Evolutionary conservation across 1,140 invertebrate species (phyloP).

Genomic region (Panagrolaimus sp.): DNA sequence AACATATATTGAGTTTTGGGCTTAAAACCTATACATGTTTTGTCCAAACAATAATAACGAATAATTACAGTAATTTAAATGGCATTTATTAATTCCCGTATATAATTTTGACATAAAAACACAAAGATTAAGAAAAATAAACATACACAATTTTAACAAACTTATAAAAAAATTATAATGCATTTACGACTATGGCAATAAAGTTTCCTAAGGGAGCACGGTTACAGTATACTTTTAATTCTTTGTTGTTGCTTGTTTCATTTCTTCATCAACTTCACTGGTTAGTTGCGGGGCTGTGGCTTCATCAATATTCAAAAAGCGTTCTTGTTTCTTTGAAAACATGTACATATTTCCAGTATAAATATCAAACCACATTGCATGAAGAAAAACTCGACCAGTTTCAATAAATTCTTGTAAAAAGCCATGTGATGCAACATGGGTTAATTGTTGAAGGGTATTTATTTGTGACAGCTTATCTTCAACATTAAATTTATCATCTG

Average conservation of each 20-base stretch:
- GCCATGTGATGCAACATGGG: constrained; percentile 84
- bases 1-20: too few relatives aligned
- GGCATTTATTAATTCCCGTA: not conserved
- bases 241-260: too few relatives aligned
- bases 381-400: constrained; percentile 74
- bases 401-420: constrained; percentile 77
- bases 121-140: constrained; percentile 33
- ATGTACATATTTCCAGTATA: constrained; percentile 69
- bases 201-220: not conserved
- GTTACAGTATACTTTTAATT: too few relatives aligned
- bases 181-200: not conserved
- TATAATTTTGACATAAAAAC: constrained; percentile 28
- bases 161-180: not conserved
- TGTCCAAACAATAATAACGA: too few relatives aligned
- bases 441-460: constrained; percentile 82
- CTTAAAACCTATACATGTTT: too few relatives aligned
- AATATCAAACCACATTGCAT: constrained; percentile 91
- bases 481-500: constrained; percentile 77
- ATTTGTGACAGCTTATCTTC: constrained; percentile 90
- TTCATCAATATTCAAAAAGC: constrained; percentile 20
- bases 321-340: constrained; percentile 21
- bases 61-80: too few relatives aligned
- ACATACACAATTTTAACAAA: not conserved
- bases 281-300: too few relatives aligned
- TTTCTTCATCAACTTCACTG: too few relatives aligned